These are phyloP conservation scores for Oryzaephilus surinamensis DNA, from an alignment of 1,140 invertebrate genomes.

Conservation along the genomic window DNA sequence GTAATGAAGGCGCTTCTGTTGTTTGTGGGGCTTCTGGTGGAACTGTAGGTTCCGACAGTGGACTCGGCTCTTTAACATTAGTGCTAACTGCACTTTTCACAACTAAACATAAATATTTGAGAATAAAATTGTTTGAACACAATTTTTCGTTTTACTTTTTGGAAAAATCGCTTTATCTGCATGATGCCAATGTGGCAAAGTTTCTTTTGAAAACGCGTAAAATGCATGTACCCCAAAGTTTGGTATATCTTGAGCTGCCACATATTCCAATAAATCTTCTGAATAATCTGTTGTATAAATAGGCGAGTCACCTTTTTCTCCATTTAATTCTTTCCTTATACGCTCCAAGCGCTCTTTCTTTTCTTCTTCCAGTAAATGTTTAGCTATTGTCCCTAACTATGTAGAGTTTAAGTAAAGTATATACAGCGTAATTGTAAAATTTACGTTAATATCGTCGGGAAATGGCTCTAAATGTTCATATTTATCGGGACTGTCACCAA, in stretches of 20 bases:
- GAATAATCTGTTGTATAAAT: constrained; percentile 29
- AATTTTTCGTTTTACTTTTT: constrained; percentile 19
- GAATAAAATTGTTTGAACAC: neutral
- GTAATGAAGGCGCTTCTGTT: neutral
- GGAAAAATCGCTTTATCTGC: constrained; percentile 28
- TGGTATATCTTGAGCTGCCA: constrained; percentile 34
- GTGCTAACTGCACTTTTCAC: constrained; percentile 3
- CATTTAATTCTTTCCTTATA: constrained; percentile 10
- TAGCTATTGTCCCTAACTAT: constrained; percentile 27
- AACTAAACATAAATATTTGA: constrained; percentile 5
- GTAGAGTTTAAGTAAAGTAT: neutral
- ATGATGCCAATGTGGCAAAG: constrained; percentile 30
- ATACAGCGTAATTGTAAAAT: constrained; percentile 1
- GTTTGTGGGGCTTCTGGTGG: constrained; percentile 1
- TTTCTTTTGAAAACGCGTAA: constrained; percentile 35
- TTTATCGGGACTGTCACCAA: constrained; percentile 26
- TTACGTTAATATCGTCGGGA: constrained; percentile 26
- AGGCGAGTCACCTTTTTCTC: constrained; percentile 21
- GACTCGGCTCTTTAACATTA: neutral
- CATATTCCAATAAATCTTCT: constrained; percentile 31
- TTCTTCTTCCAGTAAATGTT: constrained; percentile 25
- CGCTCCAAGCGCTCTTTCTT: constrained; percentile 16
- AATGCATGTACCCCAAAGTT: constrained; percentile 36
- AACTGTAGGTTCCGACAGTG: too few species aligned
- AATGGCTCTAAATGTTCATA: constrained; percentile 25